phyloP scores from a whole-genome alignment of 2,888 invertebrate genomes.

The Synanthedon myopaeformis region DNA sequence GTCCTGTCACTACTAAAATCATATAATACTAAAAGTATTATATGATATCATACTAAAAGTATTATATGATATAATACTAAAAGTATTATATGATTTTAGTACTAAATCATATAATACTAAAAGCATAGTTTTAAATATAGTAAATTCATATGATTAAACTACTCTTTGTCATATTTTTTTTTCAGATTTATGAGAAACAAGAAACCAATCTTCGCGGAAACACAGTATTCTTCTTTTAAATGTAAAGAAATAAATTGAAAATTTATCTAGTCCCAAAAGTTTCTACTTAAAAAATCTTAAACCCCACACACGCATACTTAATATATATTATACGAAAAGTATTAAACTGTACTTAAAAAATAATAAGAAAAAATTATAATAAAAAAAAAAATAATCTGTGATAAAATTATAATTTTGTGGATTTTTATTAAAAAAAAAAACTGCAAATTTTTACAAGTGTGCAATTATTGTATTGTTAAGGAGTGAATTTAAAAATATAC shows the following conservation, averaged over 20 bases:
- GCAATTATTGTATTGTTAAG: constrained; percentile 7
- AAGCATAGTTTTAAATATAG: too few species aligned
- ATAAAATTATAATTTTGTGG: constrained; percentile 13
- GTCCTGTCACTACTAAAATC: too few species aligned
- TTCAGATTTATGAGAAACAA: constrained; percentile 25
- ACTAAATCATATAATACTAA: too few species aligned
- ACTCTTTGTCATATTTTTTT: constrained; percentile 13
- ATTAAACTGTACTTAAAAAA: constrained; percentile 52
- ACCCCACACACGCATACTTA: too few species aligned
- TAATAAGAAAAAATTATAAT: constrained; percentile 9
- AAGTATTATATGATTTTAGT: too few species aligned
- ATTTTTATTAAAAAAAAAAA: constrained; percentile 11
- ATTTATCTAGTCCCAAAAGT: constrained; percentile 58
- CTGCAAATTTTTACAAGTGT: constrained; percentile 21
- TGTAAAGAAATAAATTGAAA: neutral
- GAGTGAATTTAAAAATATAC: constrained; percentile 11
- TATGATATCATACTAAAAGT: too few species aligned
- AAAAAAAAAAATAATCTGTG: constrained; percentile 19
- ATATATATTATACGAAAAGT: constrained; percentile 18
- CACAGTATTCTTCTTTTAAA: constrained; percentile 34
- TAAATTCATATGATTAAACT: neutral
- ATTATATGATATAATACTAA: too few species aligned
- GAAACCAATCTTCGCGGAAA: constrained; percentile 6
- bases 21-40: too few species aligned
- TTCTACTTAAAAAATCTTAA: constrained; percentile 38